phyloP scores from a whole-genome alignment of 2,888 invertebrate species.

The Parascotia fuliginaria region DNA sequence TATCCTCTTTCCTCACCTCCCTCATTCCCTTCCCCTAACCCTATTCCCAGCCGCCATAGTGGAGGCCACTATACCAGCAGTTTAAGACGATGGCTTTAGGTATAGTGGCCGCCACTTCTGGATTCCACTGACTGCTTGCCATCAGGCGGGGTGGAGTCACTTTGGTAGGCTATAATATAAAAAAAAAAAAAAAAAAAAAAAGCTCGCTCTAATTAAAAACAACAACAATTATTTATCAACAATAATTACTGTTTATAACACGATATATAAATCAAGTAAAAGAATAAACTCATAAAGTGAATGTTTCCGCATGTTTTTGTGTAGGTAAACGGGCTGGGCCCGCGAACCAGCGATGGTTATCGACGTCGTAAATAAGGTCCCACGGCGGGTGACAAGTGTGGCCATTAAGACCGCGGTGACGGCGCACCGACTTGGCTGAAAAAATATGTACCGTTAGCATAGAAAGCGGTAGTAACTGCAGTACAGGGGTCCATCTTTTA shows the following conservation, averaged over 20 bases:
- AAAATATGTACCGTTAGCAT: conserved; percentile 39
- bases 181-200: too few species aligned
- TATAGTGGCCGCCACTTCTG: too few species aligned
- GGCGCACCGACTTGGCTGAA: conserved; percentile 24
- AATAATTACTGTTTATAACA: neutral
- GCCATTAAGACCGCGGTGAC: conserved; percentile 66
- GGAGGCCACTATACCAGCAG: too few species aligned
- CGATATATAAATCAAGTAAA: conserved; percentile 23
- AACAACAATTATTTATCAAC: neutral
- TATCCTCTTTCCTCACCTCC: too few species aligned
- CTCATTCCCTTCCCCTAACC: too few species aligned
- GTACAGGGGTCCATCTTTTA: too few species aligned
- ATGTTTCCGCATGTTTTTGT: conserved; percentile 15
- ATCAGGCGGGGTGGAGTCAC: too few species aligned
- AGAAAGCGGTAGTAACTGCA: conserved; percentile 6
- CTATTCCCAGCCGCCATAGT: too few species aligned
- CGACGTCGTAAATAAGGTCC: conserved; percentile 72
- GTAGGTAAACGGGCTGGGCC: conserved; percentile 8
- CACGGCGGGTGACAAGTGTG: conserved; percentile 68
- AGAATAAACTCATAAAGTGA: conserved; percentile 30
- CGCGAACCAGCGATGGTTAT: conserved; percentile 60
- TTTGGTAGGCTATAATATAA: too few species aligned
- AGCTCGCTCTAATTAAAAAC: neutral
- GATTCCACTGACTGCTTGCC: too few species aligned
- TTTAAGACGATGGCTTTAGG: too few species aligned